Evolutionary conservation across 2,888 invertebrate species (phyloP).

Genomic region (Thysanoteuthis rhombus): DNA sequence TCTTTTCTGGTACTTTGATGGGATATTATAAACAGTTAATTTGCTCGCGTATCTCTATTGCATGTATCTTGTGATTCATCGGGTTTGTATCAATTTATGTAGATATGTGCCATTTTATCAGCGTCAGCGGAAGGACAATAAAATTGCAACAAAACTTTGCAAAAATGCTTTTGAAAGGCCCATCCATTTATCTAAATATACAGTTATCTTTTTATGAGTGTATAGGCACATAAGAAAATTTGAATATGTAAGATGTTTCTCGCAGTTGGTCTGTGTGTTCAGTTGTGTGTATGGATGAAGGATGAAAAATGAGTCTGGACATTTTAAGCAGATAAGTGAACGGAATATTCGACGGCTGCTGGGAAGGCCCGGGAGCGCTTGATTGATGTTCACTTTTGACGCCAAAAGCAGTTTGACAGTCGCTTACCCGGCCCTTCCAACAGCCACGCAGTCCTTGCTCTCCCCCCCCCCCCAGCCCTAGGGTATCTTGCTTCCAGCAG

Average conservation of each 20-base stretch:
- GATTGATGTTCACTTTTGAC: neutral
- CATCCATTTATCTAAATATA: neutral
- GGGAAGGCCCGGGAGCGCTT: neutral
- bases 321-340: slow-evolving; percentile 12
- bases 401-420: neutral
- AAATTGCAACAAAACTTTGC: neutral
- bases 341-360: neutral
- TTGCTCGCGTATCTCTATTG: too few species aligned
- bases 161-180: neutral
- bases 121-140: neutral
- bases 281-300: neutral
- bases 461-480: too few species aligned
- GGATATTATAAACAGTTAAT: too few species aligned
- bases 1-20: too few species aligned
- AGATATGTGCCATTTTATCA: too few species aligned
- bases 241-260: neutral
- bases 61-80: too few species aligned
- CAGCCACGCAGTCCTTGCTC: too few species aligned
- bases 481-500: neutral
- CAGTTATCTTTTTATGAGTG: neutral
- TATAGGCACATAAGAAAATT: neutral
- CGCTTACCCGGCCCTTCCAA: too few species aligned
- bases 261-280: neutral
- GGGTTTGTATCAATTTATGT: too few species aligned
- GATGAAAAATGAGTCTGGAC: neutral